phyloP scores from a whole-genome alignment of 2,888 invertebrate species.

The Parthenolecanium corni region DNA sequence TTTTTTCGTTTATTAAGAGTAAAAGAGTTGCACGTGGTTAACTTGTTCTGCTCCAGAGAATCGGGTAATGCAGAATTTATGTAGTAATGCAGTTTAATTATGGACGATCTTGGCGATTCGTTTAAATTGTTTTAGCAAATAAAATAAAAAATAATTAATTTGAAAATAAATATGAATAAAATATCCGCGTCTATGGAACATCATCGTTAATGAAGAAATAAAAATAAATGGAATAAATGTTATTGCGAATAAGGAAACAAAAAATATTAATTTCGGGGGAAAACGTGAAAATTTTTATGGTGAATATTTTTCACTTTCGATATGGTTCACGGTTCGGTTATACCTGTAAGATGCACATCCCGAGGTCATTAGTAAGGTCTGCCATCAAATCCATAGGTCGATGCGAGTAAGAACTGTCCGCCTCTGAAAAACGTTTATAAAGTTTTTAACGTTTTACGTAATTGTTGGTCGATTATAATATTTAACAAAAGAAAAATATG shows the following conservation, averaged over 20 bases:
- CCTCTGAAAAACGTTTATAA: neutral
- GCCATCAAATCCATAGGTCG: slow-evolving; percentile 62
- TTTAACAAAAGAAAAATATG: too few relatives aligned
- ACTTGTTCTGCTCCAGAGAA: slow-evolving; percentile 14
- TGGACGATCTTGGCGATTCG: too few relatives aligned
- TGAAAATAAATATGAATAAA: too few relatives aligned
- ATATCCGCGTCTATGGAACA: too few relatives aligned
- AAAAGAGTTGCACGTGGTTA: slow-evolving; percentile 11
- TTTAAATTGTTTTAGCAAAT: too few relatives aligned
- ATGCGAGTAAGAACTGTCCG: slow-evolving; percentile 26
- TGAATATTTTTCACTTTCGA: slow-evolving; percentile 54
- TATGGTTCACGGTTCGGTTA: slow-evolving; percentile 43
- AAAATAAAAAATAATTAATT: too few relatives aligned
- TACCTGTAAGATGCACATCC: slow-evolving; percentile 53
- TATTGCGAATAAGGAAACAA: too few relatives aligned
- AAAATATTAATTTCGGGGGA: neutral
- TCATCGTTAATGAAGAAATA: too few relatives aligned
- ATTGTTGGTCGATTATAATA: too few relatives aligned
- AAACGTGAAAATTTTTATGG: slow-evolving; percentile 35
- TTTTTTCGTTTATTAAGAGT: neutral
- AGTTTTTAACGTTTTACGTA: neutral
- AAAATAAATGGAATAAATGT: too few relatives aligned
- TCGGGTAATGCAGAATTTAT: slow-evolving; percentile 7
- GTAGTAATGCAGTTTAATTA: too few relatives aligned
- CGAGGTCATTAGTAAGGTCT: slow-evolving; percentile 64